Conservation (phyloP, 1,140 invertebrate genomes). For the Bradynema listronoti region DNA sequence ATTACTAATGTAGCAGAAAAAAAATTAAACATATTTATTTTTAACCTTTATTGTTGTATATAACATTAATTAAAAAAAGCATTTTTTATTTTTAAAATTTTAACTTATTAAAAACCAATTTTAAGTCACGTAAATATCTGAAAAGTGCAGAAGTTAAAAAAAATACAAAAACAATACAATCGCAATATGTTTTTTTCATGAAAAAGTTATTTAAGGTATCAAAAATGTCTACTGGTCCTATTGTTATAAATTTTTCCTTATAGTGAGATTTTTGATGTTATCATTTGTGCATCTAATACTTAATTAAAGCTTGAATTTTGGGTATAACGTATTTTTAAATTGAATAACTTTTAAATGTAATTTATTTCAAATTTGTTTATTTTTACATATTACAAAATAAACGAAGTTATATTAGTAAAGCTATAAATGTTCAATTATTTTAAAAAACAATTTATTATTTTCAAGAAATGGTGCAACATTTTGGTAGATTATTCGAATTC, state of each 20-base stretch:
- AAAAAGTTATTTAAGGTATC: no score
- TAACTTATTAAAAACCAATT: no score
- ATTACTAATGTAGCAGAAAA: no score
- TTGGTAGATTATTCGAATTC: conserved; percentile 14
- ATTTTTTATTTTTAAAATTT: no score
- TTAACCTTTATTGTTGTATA: no score
- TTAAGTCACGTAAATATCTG: no score
- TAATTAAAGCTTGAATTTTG: background rate
- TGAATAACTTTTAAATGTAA: background rate
- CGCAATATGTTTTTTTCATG: no score
- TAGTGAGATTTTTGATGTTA: background rate
- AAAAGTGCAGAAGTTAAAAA: no score
- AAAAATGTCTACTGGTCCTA: background rate
- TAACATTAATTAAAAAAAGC: no score
- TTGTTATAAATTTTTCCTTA: background rate
- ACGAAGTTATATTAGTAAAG: background rate
- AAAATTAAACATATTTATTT: no score
- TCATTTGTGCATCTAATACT: background rate
- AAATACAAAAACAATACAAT: no score
- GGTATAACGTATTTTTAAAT: background rate
- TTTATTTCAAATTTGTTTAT: background rate
- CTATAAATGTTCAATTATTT: background rate
- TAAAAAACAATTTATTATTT: conserved; percentile 2
- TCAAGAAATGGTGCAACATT: conserved; percentile 30
- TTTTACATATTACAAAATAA: background rate